These are phyloP conservation scores for Nesoenas mayeri DNA, from an alignment of 2,113 vertebrate species.

Conservation along the genomic window DNA sequence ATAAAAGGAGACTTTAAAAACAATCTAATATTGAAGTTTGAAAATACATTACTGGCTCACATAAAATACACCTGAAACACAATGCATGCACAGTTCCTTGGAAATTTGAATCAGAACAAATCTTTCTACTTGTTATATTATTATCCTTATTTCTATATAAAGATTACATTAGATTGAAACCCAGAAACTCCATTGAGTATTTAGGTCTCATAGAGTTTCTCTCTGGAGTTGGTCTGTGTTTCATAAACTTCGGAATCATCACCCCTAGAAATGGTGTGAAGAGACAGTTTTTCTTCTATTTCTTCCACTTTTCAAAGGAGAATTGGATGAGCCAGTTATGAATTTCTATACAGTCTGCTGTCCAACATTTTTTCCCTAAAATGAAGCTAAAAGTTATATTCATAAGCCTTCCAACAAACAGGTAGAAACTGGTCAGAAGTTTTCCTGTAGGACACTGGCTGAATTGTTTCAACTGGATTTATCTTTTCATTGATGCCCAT, in stretches of 20 bases:
- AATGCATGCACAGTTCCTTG: not conserved
- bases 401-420: not conserved
- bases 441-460: not conserved
- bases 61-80: not conserved
- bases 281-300: not conserved
- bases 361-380: not conserved
- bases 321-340: not conserved
- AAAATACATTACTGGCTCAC: not conserved
- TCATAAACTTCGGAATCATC: not conserved
- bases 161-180: not conserved
- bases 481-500: not conserved
- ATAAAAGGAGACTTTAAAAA: not conserved
- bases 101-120: not conserved
- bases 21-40: not conserved
- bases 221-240: not conserved
- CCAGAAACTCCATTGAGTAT: not conserved
- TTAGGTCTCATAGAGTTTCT: not conserved
- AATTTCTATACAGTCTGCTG: not conserved
- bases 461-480: not conserved
- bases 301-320: not conserved
- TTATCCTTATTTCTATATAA: not conserved
- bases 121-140: not conserved
- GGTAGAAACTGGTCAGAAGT: not conserved
- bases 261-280: not conserved
- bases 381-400: not conserved